phyloP scores from a whole-genome alignment of 2,113 vertebrate genomes.

The Naja naja region DNA sequence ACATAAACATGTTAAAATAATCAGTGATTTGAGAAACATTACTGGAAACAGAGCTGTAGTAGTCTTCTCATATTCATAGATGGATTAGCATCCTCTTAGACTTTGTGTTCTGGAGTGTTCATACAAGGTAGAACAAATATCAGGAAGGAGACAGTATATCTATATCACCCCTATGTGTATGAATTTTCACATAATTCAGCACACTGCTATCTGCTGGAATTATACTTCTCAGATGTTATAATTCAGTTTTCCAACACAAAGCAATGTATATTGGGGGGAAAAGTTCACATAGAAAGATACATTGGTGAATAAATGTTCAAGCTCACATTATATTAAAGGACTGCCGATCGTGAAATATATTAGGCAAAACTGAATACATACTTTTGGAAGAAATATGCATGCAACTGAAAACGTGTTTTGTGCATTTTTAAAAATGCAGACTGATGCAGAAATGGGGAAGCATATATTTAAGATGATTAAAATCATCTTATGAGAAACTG shows the following conservation, averaged over 20 bases:
- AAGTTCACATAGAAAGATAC: background rate
- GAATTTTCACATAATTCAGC: background rate
- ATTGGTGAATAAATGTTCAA: background rate
- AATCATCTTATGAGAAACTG: background rate
- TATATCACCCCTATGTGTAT: background rate
- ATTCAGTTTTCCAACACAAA: background rate
- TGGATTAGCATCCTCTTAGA: background rate
- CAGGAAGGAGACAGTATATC: background rate
- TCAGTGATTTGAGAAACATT: background rate
- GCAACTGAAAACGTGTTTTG: background rate
- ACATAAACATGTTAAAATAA: background rate
- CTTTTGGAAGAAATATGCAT: background rate
- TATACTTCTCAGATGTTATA: background rate
- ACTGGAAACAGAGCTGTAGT: background rate
- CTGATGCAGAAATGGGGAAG: background rate
- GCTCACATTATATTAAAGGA: background rate
- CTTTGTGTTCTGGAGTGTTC: background rate
- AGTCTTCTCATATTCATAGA: background rate
- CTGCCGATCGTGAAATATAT: background rate
- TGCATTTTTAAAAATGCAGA: background rate
- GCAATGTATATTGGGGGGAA: background rate
- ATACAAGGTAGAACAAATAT: background rate
- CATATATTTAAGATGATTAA: background rate
- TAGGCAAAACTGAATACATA: background rate
- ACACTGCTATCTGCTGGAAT: background rate